These are phyloP conservation scores for Beris morrisii DNA, from an alignment of 2,888 invertebrate genomes.

Conservation along the genomic window DNA sequence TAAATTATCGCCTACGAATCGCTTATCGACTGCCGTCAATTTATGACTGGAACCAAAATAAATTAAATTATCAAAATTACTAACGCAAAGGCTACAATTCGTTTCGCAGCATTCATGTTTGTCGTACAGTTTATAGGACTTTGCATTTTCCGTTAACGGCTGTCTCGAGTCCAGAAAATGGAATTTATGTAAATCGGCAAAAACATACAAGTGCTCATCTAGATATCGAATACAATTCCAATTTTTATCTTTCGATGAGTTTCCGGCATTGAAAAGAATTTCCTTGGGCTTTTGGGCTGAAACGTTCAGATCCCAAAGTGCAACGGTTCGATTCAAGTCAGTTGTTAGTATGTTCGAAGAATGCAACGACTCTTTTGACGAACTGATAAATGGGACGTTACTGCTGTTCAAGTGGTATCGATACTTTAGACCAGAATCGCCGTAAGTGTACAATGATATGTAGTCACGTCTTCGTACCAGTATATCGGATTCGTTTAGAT, in stretches of 20 bases:
- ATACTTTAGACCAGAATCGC: slow-evolving; percentile 6
- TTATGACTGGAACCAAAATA: slow-evolving; percentile 52
- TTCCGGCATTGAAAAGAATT: slow-evolving; percentile 2
- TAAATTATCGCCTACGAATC: slow-evolving; percentile 43
- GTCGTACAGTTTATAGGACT: slow-evolving; percentile 29
- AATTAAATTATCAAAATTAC: slow-evolving; percentile 45
- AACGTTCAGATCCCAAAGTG: slow-evolving; percentile 43
- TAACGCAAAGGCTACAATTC: slow-evolving; percentile 46
- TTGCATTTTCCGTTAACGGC: slow-evolving; percentile 2
- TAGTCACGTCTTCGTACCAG: slow-evolving; percentile 45
- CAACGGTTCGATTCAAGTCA: slow-evolving; percentile 47
- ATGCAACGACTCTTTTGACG: slow-evolving; percentile 43
- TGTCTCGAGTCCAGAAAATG: slow-evolving; percentile 46
- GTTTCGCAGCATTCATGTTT: slow-evolving; percentile 43
- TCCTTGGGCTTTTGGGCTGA: slow-evolving; percentile 33
- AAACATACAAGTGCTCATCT: slow-evolving; percentile 45
- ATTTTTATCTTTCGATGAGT: slow-evolving; percentile 22
- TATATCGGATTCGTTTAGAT: slow-evolving; percentile 36
- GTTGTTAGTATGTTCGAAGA: slow-evolving; percentile 44
- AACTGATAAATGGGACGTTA: slow-evolving; percentile 48
- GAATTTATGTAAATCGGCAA: slow-evolving; percentile 46
- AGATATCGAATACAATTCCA: slow-evolving; percentile 47
- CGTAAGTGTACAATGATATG: slow-evolving; percentile 44
- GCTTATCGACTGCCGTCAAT: slow-evolving; percentile 48
- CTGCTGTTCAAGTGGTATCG: slow-evolving; percentile 39